Percentiles rank a stretch among this genome's conserved stretches.
phyloP scores from a whole-genome alignment of 2,888 invertebrate species.

The Macrosoma leucophasiata region DNA sequence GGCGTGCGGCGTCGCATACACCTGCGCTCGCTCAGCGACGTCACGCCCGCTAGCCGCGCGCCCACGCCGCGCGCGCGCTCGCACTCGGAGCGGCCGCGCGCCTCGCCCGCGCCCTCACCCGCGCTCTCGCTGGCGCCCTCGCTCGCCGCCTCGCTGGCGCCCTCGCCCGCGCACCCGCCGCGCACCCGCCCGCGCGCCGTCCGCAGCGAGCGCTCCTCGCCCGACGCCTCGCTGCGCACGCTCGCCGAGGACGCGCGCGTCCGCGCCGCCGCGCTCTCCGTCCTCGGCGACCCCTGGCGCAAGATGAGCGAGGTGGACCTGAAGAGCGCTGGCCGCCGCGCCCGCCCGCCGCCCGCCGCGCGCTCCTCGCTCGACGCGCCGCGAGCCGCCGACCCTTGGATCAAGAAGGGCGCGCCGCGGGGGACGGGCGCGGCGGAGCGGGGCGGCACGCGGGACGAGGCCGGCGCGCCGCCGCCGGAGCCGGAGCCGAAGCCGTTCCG shows the following conservation, averaged over 20 bases:
- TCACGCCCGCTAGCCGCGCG: constrained; percentile 58
- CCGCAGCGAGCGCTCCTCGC: constrained; percentile 55
- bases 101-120: constrained; percentile 37
- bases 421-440: constrained; percentile 30
- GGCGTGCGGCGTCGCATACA: constrained; percentile 57
- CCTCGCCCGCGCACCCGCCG: constrained; percentile 24
- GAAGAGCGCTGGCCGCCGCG: constrained; percentile 25
- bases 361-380: constrained; percentile 25
- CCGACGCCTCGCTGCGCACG: constrained; percentile 42
- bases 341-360: constrained; percentile 23
- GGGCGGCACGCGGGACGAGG: constrained; percentile 12
- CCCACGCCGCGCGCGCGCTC: constrained; percentile 54
- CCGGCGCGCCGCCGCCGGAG: constrained; percentile 15
- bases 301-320: constrained; percentile 48
- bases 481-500: constrained; percentile 28
- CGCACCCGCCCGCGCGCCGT: constrained; percentile 25
- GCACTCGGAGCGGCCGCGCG: constrained; percentile 58
- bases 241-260: constrained; percentile 39
- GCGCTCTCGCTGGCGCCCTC: constrained; percentile 34
- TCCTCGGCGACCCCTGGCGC: constrained; percentile 27
- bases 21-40: constrained; percentile 65
- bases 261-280: constrained; percentile 35
- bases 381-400: constrained; percentile 28
- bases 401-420: constrained; percentile 22
- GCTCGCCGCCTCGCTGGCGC: constrained; percentile 30